Evolutionary conservation across 2,797 vertebrate species (phyloP), one percentile per base, ranked within the genome.

Genomic region (Hydrophis major): DNA sequence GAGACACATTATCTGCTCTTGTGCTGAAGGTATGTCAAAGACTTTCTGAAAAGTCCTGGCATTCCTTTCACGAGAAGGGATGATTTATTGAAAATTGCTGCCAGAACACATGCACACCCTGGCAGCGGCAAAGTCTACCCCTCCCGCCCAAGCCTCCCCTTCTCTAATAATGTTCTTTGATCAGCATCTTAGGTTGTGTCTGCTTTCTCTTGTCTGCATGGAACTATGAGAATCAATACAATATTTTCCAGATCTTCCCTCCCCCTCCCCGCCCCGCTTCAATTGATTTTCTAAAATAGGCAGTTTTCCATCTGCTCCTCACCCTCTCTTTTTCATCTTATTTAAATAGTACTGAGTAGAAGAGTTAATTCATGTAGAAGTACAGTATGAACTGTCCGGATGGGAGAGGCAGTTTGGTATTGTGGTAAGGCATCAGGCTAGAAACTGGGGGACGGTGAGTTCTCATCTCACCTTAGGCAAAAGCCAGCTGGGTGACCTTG

Each of bases 1-100:
- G 97, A 97, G 94, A 96, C 95, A 97, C 97, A 97, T 97, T 95
- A 95, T 97, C 96, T 96, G 95, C 95, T 94, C 93, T 88, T 55
- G 95, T 42, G 37, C 93, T 92, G 97, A 95, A 96, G 96, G 96
- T 96, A 96, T 89, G 91, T 97, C 95, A 96, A 96, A 97, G 96
- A 97, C 95, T 96, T 95, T 96, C 94, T 95, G 97, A 95, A 95
- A 96, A 95, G 95, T 96, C 95, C 93, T 95, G 97, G 96, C 94
- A 61, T 96, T 97, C 94, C 97, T 95, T 95, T 96, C 57, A 92
- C 83, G 96, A 89, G 90, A 97, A 96, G 95, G 96, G 96, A 95
- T 97, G 97, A 97, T 97, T 97, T 96, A 96, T 95, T 97, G 97
- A 96, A 96, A 97, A 97, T 96, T 93, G 97, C 95, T 96, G 96